Evolutionary conservation across 1,140 invertebrate genomes (phyloP).

Genomic region (Aricia agestis): DNA sequence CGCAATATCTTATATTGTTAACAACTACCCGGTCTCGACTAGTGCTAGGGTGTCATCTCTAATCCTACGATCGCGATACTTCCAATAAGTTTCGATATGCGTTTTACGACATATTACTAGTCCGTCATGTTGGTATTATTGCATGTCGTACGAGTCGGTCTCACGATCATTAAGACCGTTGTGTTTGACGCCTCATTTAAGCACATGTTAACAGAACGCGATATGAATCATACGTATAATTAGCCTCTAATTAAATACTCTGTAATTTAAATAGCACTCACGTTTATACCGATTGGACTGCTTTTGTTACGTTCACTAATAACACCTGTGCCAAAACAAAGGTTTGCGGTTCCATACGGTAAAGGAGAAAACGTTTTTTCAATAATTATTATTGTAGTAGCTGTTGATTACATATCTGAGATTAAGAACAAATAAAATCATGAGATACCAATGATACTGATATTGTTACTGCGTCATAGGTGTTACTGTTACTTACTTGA

Average conservation of each 20-base stretch:
- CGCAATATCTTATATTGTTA: neutral
- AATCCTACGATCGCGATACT: neutral
- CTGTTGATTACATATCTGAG: too few relatives aligned
- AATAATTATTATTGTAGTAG: neutral
- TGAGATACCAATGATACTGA: too few relatives aligned
- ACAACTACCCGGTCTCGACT: neutral
- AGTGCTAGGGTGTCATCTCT: neutral
- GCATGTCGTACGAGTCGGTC: constrained; percentile 5
- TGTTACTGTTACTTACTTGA: too few relatives aligned
- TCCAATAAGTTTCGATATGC: neutral
- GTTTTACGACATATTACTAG: neutral
- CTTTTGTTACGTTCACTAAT: neutral
- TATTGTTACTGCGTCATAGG: too few relatives aligned
- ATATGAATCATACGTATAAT: constrained; percentile 10
- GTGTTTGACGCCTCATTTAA: constrained; percentile 13
- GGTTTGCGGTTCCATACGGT: neutral
- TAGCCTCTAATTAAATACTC: constrained; percentile 13
- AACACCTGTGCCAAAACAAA: constrained; percentile 2
- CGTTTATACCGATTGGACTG: neutral
- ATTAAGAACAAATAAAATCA: too few relatives aligned
- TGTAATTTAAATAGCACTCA: constrained; percentile 2
- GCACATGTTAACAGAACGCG: constrained; percentile 12
- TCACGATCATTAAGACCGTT: constrained; percentile 5
- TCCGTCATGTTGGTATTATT: neutral
- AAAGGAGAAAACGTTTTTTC: neutral